These are phyloP conservation scores for Chondrilla cf. caribensis DNA, from an alignment of 37 sponge, comb jelly and placozoan species.

Conservation along the genomic window DNA sequence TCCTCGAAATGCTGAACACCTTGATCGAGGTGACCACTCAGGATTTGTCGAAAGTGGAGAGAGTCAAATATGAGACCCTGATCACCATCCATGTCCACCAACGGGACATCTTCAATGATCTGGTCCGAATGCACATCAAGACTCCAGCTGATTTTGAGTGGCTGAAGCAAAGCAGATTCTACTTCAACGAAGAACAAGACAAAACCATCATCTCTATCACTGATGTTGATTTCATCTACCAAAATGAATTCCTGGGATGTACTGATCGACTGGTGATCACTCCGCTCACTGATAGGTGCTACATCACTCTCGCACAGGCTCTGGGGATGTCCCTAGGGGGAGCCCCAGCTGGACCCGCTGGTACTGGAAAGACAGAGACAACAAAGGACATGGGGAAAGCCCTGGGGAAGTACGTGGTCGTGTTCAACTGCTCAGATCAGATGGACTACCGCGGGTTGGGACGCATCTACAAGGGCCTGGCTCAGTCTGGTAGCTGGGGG, in stretches of 20 bases:
- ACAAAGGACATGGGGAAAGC: conserved; percentile 98
- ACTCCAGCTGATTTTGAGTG: conserved; percentile 89
- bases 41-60: conserved; percentile 71
- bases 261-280: conserved; percentile 97
- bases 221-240: conserved; percentile 92
- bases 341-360: conserved; percentile 99
- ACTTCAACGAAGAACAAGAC: conserved; percentile 89
- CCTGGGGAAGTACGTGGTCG: conserved; percentile 98
- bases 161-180: conserved; percentile 96
- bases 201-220: conserved; percentile 88
- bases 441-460: conserved; percentile 99
- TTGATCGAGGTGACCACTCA: conserved; percentile 86
- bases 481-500: conserved; percentile 98
- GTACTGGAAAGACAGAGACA: conserved; percentile 94
- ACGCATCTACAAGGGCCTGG: conserved; percentile 93
- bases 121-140: conserved; percentile 82
- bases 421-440: conserved; percentile 99
- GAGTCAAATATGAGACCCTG: conserved; percentile 85
- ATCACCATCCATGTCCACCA: conserved; percentile 96
- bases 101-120: conserved; percentile 90
- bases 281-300: conserved; percentile 97
- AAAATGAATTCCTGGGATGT: conserved; percentile 97
- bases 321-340: conserved; percentile 97
- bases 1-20: conserved; percentile 81
- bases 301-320: conserved; percentile 97